These are phyloP conservation scores for Microtus pennsylvanicus DNA, from an alignment of 2,113 vertebrate genomes.

Conservation along the genomic window DNA sequence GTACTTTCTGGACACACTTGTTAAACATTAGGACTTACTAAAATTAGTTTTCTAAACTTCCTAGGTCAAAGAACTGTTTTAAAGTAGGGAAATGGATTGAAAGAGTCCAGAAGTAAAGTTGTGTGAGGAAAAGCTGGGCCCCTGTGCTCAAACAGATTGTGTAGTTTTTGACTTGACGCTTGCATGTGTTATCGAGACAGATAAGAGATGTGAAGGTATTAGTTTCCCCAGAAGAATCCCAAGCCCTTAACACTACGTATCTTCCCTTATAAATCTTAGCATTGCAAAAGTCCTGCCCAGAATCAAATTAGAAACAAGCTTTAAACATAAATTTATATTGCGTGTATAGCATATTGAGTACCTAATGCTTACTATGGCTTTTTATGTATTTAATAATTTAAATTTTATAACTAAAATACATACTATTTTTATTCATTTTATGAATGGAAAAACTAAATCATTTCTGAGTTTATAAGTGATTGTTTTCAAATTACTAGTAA, in stretches of 20 bases:
- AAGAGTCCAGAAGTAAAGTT: not conserved
- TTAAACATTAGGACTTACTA: constrained; percentile 68
- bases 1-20: not conserved
- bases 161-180: not conserved
- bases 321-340: not conserved
- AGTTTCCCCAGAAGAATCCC: not conserved
- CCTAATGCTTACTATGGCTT: not conserved
- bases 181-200: not conserved
- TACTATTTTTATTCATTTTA: not conserved
- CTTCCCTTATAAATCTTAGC: not conserved
- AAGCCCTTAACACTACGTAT: not conserved
- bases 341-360: not conserved
- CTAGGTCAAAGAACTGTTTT: constrained; percentile 4
- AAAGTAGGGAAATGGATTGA: not conserved
- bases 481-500: not conserved
- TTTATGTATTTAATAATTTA: not conserved
- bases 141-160: not conserved
- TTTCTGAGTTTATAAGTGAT: not conserved
- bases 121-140: not conserved
- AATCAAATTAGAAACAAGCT: constrained; percentile 9
- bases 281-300: not conserved
- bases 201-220: not conserved
- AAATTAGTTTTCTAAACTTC: constrained; percentile 47
- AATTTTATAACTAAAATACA: not conserved
- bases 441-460: not conserved